These are phyloP conservation scores for Cheilosia grossa DNA, from an alignment of 2,888 invertebrate genomes.

Conservation along the genomic window DNA sequence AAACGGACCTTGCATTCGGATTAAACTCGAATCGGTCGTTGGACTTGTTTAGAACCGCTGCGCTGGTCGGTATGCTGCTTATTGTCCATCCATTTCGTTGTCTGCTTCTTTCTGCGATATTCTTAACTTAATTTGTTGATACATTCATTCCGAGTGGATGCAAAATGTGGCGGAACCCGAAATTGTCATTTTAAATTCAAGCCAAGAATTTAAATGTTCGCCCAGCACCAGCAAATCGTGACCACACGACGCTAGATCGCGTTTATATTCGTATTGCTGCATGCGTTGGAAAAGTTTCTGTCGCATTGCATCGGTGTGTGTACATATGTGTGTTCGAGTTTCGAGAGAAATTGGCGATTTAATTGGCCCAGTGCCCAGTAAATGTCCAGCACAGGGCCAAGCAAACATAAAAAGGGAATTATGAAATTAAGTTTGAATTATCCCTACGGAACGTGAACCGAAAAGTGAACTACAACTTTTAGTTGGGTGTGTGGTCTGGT, in stretches of 20 bases:
- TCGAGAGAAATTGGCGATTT: not conserved
- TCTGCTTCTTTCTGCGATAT: not conserved
- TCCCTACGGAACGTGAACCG: slow-evolving; percentile 15
- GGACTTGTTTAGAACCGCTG: not conserved
- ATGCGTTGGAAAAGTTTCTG: slow-evolving; percentile 33
- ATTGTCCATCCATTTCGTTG: slow-evolving; percentile 11
- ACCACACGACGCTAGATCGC: slow-evolving; percentile 26
- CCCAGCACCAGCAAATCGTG: slow-evolving; percentile 23
- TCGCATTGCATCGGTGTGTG: slow-evolving; percentile 15
- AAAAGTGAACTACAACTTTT: not conserved
- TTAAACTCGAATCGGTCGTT: slow-evolving; percentile 13
- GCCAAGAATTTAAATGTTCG: slow-evolving; percentile 41
- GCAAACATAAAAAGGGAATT: slow-evolving; percentile 13
- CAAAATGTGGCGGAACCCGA: slow-evolving; percentile 42
- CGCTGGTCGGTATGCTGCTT: not conserved
- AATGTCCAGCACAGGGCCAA: slow-evolving; percentile 45
- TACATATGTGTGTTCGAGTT: not conserved
- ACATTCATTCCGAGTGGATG: not conserved
- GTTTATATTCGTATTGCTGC: slow-evolving; percentile 1
- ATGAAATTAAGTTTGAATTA: slow-evolving; percentile 41
- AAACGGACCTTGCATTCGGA: slow-evolving; percentile 5
- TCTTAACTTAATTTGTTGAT: not conserved
- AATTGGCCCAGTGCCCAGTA: slow-evolving; percentile 60
- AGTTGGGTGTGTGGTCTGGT: not conserved
- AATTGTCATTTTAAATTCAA: slow-evolving; percentile 52